phyloP scores from a whole-genome alignment of 2,113 vertebrate species.

The Tachysurus vachellii region DNA sequence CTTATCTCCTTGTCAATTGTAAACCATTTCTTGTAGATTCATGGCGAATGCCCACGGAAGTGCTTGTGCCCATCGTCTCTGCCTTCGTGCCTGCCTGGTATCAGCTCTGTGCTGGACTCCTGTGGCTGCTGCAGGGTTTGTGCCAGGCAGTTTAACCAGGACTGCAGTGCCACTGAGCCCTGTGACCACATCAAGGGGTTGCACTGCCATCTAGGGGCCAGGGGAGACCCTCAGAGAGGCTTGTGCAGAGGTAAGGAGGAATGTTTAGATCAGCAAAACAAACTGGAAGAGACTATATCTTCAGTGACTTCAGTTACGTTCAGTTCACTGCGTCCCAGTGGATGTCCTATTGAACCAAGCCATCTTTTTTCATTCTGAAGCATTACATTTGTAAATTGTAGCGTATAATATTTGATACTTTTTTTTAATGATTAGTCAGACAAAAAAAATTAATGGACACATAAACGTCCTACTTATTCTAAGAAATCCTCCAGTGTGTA shows the following conservation, averaged over 20 bases:
- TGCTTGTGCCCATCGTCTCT: constrained; percentile 56
- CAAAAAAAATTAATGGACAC: background rate
- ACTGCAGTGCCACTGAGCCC: constrained; percentile 59
- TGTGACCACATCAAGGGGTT: constrained; percentile 69
- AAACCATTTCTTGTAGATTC: constrained; percentile 41
- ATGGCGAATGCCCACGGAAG: constrained; percentile 50
- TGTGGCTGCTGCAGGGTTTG: constrained; percentile 65
- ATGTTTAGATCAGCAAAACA: background rate
- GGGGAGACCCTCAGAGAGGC: constrained; percentile 52
- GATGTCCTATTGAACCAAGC: background rate
- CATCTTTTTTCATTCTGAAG: background rate
- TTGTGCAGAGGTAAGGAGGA: constrained; percentile 62
- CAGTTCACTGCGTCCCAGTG: background rate
- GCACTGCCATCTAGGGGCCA: constrained; percentile 60
- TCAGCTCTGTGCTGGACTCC: constrained; percentile 57
- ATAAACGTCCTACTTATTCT: background rate
- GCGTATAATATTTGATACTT: background rate
- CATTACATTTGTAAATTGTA: background rate
- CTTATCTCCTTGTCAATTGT: background rate
- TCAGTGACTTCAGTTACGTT: background rate
- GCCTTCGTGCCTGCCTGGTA: constrained; percentile 56
- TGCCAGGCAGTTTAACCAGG: constrained; percentile 65
- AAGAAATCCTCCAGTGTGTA: background rate
- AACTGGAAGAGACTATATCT: background rate
- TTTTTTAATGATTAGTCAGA: background rate